Conservation (phyloP, 2,797 vertebrate species). For the Phrynocephalus vlangalii region DNA sequence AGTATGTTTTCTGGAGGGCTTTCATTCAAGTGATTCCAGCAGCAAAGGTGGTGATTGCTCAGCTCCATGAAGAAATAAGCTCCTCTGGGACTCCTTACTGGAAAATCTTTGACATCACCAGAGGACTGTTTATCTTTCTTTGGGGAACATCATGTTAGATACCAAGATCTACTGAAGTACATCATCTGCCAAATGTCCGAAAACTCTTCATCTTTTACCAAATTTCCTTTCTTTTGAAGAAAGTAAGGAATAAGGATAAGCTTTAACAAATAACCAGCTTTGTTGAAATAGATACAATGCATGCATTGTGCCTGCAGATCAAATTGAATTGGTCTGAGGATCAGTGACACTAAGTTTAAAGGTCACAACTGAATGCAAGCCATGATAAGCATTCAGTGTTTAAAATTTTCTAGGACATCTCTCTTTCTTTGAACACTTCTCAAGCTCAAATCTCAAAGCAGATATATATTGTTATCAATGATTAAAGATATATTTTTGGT, state of each 20-base stretch:
- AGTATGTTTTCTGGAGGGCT: neutral
- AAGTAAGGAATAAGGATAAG: slow-evolving; percentile 22
- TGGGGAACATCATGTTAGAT: neutral
- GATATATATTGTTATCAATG: neutral
- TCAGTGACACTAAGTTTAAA: neutral
- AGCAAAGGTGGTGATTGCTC: neutral
- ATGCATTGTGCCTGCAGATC: neutral
- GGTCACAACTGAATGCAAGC: neutral
- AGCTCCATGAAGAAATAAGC: neutral
- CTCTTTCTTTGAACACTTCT: no score
- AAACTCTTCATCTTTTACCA: slow-evolving; percentile 45
- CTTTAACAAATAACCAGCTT: slow-evolving; percentile 33
- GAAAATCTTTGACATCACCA: neutral
- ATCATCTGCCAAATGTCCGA: slow-evolving; percentile 32
- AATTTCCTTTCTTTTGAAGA: slow-evolving; percentile 43
- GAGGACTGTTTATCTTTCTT: neutral
- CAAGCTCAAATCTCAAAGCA: neutral
- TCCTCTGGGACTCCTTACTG: neutral
- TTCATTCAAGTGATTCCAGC: no score
- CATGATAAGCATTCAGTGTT: neutral
- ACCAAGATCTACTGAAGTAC: slow-evolving; percentile 12
- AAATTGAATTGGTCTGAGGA: neutral
- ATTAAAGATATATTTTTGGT: no score
- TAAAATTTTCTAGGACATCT: neutral
- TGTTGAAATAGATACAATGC: neutral